Percentiles rank a stretch among this genome's conserved stretches.
Evolutionary conservation across 2,888 invertebrate species (phyloP).

Genomic region (Drosophila neotestacea): DNA sequence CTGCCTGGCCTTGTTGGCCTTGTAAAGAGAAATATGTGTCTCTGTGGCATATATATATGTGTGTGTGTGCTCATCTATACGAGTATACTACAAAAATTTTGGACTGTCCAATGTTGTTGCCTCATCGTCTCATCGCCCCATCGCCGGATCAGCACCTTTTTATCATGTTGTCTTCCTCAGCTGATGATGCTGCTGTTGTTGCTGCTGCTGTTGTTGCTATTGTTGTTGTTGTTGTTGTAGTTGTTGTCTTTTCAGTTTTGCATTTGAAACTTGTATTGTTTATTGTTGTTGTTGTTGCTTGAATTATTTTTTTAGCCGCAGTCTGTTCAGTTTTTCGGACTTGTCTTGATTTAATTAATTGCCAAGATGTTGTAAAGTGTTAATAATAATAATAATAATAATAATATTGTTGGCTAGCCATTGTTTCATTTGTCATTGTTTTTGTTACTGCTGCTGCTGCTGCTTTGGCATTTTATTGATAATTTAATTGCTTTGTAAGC

Average conservation of each 20-base stretch:
- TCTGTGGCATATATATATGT: conserved; percentile 15
- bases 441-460: conserved; percentile 1
- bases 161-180: conserved; percentile 34
- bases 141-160: conserved; percentile 67
- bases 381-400: conserved; percentile 21
- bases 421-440: conserved; percentile 21
- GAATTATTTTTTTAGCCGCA: conserved; percentile 7
- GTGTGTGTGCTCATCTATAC: background rate
- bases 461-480: conserved; percentile 41
- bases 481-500: conserved; percentile 54
- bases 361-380: conserved; percentile 67
- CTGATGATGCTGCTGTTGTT: conserved; percentile 1
- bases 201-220: conserved; percentile 4
- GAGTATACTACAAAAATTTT: conserved; percentile 45
- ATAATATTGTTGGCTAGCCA: conserved; percentile 19
- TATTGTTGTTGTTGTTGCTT: conserved; percentile 11
- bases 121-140: conserved; percentile 51
- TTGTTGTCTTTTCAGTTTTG: conserved; percentile 57
- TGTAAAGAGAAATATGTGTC: conserved; percentile 44
- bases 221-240: conserved; percentile 1
- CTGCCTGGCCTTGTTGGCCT: conserved; percentile 68
- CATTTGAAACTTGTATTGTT: conserved; percentile 58
- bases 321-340: conserved; percentile 8
- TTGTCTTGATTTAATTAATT: conserved; percentile 71
- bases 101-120: conserved; percentile 62